Conservation (phyloP, 2,888 invertebrate genomes). For the Nephrotoma guestfalica region DNA sequence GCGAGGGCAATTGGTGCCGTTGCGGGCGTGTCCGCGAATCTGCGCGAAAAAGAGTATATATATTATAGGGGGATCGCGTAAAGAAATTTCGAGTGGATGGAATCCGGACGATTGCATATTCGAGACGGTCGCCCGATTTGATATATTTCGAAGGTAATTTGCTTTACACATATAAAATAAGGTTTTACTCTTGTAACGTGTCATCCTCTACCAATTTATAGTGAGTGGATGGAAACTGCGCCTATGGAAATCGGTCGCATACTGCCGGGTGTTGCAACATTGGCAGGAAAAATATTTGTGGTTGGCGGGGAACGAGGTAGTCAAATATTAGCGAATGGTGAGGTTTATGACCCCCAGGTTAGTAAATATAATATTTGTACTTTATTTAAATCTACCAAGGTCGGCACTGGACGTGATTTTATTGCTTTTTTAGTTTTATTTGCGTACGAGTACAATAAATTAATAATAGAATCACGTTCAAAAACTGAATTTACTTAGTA, state of each 20-base stretch:
- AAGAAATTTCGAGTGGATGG: slow-evolving; percentile 59
- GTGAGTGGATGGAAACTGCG: slow-evolving; percentile 67
- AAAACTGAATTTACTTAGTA: not conserved
- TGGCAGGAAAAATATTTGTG: slow-evolving; percentile 77
- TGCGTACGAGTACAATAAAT: not conserved
- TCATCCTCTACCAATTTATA: slow-evolving; percentile 19
- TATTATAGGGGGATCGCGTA: slow-evolving; percentile 77
- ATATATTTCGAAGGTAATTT: slow-evolving; percentile 31
- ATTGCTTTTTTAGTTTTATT: not conserved
- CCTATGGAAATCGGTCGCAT: slow-evolving; percentile 76
- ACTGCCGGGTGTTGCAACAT: slow-evolving; percentile 70
- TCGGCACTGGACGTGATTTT: not conserved
- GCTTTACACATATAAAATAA: not conserved
- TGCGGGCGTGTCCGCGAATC: slow-evolving; percentile 63
- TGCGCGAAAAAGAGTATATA: slow-evolving; percentile 78
- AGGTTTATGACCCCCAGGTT: slow-evolving; percentile 58
- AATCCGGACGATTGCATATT: slow-evolving; percentile 71
- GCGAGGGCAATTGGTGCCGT: slow-evolving; percentile 60
- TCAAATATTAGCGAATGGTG: slow-evolving; percentile 76
- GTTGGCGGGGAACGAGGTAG: slow-evolving; percentile 86
- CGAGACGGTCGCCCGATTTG: slow-evolving; percentile 69
- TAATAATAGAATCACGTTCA: not conserved
- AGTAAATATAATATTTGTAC: not conserved
- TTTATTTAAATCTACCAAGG: not conserved
- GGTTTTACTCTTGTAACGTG: not conserved